These are phyloP conservation scores for Limnephilus rhombicus DNA, from an alignment of 2,888 invertebrate species.

Conservation along the genomic window DNA sequence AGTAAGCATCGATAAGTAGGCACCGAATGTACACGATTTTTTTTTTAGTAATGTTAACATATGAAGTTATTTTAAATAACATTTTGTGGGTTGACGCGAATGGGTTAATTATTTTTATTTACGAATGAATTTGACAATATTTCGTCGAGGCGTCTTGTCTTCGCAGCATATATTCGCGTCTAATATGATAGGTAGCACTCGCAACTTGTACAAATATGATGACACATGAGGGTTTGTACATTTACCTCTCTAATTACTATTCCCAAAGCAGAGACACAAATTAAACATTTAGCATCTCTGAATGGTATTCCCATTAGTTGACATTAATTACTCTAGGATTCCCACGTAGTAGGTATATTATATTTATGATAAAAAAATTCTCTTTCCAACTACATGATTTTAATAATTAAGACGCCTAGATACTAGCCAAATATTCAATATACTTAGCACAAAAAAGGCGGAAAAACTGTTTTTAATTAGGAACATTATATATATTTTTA, in stretches of 20 bases:
- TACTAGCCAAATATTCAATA: too few relatives aligned
- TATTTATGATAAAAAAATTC: conserved; percentile 26
- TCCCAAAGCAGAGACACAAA: conserved; percentile 31
- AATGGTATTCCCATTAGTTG: conserved; percentile 43
- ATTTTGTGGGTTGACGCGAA: neutral
- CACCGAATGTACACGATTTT: too few relatives aligned
- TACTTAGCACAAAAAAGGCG: neutral
- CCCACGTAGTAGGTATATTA: neutral
- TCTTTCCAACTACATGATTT: conserved; percentile 41
- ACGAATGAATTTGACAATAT: neutral
- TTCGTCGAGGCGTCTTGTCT: neutral
- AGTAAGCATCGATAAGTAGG: too few relatives aligned
- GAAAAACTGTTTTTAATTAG: neutral
- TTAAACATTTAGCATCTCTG: conserved; percentile 40
- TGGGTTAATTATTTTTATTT: neutral
- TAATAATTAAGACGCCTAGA: conserved; percentile 11
- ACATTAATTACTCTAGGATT: conserved; percentile 28
- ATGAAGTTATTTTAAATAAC: neutral
- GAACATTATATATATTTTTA: neutral
- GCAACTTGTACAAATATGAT: neutral
- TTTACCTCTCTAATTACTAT: conserved; percentile 34
- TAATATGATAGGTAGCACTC: neutral
- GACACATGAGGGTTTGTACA: neutral
- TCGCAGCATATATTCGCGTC: neutral
- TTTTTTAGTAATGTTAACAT: too few relatives aligned